Base-by-base conservation (phyloP, 2,888 invertebrate species). In the Listrodromus nycthemerus region DNA sequence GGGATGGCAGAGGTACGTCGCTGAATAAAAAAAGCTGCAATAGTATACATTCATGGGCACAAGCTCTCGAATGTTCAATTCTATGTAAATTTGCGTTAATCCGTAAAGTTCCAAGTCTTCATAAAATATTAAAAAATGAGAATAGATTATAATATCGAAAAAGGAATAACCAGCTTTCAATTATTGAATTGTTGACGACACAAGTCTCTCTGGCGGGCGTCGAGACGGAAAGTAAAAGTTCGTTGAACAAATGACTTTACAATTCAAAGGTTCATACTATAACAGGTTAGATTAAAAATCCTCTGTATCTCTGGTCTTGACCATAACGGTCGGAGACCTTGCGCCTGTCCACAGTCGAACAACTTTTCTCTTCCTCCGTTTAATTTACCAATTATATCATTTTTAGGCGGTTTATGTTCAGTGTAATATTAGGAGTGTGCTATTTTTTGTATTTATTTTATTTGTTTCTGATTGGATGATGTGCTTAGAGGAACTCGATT, bases 331-430 rank as follows among this genome's bases (percentile, higher is more conserved):
- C 16, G 13, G 65, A 80, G 83, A 83, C 77, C 83, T 77, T 84
- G 81, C 81, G 81, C 78, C 75, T 83, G 63, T 75, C 58, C 58
- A 63, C 77, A 69, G 83, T 84, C 86, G 85, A 83, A 86, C 87
- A 87, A 86, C 87, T 82, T n/a, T n/a, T n/a, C n/a, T n/a, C n/a
- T 33, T 5, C 33, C 33, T 33, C 33, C 33, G 33, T 0, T 8
- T 33, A 7, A 33, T 33, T 33, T 7, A 7, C 8, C 8, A 33
- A 7, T 8, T 33, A 33, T 33, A 7, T 33, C 8, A 33, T 33
- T 33, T 33, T 33, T 7, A 7, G 6, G 30, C 30, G 30, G 2
- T 30, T 30, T 6, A 30, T 5, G 2, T 30, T 30, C 6, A 30
- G 30, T 30, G 4, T 30, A 6, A 6, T 4, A 30, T 5, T 5